phyloP scores from a whole-genome alignment of 2,113 vertebrate genomes.

The Xyliphius kryptos region DNA sequence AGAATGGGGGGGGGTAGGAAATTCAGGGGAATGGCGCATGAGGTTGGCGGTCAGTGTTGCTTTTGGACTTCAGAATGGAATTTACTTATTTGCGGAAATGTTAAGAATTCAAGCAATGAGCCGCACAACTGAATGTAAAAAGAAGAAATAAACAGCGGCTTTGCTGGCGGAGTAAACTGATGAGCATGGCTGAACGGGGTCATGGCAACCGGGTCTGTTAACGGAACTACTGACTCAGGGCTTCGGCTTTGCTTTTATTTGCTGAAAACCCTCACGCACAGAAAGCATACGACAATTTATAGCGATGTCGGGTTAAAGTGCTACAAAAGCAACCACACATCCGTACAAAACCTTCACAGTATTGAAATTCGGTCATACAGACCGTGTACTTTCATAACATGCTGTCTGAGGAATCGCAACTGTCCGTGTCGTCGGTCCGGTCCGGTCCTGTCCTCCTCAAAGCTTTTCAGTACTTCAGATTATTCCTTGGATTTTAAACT shows the following conservation, averaged over 20 bases:
- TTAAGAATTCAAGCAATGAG: constrained; percentile 65
- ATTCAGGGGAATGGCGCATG: not conserved
- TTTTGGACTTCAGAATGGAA: constrained; percentile 58
- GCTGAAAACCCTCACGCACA: not conserved
- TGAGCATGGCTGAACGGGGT: not conserved
- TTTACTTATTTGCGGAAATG: constrained; percentile 68
- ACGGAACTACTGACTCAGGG: constrained; percentile 15
- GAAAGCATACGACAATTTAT: not conserved
- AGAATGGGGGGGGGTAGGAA: not conserved
- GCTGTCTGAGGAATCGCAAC: not conserved
- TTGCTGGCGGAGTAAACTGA: constrained; percentile 31
- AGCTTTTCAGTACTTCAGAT: not conserved
- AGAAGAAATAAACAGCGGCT: constrained; percentile 47
- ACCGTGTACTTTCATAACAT: not conserved
- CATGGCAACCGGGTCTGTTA: constrained; percentile 19
- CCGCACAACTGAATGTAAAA: constrained; percentile 47
- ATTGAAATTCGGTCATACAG: not conserved
- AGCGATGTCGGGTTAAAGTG: not conserved
- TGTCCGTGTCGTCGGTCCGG: not conserved
- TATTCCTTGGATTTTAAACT: too few relatives aligned
- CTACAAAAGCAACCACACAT: not conserved
- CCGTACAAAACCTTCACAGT: not conserved
- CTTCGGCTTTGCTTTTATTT: constrained; percentile 14
- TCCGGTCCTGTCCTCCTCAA: not conserved
- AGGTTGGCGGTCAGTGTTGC: constrained; percentile 51